phyloP scores from a whole-genome alignment of 2,797 vertebrate species.

The Dicrostonyx torquatus region DNA sequence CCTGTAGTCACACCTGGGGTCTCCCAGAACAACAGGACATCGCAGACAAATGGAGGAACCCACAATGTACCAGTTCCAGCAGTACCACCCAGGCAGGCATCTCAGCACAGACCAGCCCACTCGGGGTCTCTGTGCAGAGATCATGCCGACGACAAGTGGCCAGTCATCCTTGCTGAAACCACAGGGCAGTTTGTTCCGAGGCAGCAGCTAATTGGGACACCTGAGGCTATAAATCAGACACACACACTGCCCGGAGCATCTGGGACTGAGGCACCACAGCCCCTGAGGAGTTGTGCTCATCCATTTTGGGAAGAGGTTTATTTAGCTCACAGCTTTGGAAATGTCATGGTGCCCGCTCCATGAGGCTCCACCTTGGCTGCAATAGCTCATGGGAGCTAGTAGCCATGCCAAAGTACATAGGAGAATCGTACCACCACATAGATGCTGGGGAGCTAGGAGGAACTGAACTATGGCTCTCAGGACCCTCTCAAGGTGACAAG shows the following conservation, averaged over 20 bases:
- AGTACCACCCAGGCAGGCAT: neutral
- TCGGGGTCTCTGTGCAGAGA: neutral
- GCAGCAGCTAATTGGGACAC: constrained; percentile 18
- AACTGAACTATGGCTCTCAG: neutral
- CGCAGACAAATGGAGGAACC: neutral
- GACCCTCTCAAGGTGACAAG: neutral
- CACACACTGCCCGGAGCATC: neutral
- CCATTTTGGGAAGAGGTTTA: neutral
- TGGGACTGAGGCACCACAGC: neutral
- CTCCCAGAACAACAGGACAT: neutral
- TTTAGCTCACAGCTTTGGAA: neutral
- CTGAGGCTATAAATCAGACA: neutral
- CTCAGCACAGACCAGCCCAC: neutral
- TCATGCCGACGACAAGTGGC: neutral
- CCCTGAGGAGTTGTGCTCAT: neutral
- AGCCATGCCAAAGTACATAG: neutral
- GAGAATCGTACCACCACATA: neutral
- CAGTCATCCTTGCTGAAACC: neutral
- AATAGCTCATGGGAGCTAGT: neutral
- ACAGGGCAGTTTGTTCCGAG: neutral
- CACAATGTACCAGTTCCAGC: neutral
- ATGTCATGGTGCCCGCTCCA: neutral
- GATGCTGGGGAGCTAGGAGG: neutral
- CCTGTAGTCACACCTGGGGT: neutral
- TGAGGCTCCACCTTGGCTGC: neutral